phyloP scores from a whole-genome alignment of 1,140 invertebrate species.

The Zaprionus vittiger region DNA sequence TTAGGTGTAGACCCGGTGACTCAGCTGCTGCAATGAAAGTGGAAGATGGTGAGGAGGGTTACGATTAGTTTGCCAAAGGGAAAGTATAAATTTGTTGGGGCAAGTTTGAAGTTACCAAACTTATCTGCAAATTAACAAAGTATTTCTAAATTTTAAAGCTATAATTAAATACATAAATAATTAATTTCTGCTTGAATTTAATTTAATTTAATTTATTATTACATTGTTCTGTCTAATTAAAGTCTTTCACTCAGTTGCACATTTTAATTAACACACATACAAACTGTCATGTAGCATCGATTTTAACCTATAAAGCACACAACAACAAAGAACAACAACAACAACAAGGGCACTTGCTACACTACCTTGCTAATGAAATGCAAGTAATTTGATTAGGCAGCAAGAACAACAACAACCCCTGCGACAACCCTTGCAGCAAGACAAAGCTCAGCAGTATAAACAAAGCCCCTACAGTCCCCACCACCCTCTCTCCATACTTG shows the following conservation, averaged over 20 bases:
- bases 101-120: background rate
- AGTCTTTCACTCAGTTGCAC: background rate
- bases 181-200: too few relatives aligned
- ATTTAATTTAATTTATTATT: background rate
- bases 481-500: background rate
- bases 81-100: background rate
- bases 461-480: background rate
- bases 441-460: constrained; percentile 11
- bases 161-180: too few relatives aligned
- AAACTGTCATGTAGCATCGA: background rate
- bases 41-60: constrained; percentile 14
- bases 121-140: background rate
- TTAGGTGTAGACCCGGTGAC: constrained; percentile 38
- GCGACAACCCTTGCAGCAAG: constrained; percentile 27
- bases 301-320: background rate
- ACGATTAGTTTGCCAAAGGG: background rate
- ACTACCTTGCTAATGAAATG: constrained; percentile 47
- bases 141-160: too few relatives aligned
- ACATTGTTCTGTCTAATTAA: background rate
- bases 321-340: constrained; percentile 1
- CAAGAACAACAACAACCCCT: constrained; percentile 21
- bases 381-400: constrained; percentile 66
- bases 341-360: constrained; percentile 6
- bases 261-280: constrained; percentile 5
- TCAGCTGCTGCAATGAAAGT: constrained; percentile 52